These are phyloP conservation scores for Cricetomys ansorgei DNA, from an alignment of 2,113 vertebrate species.

Conservation along the genomic window DNA sequence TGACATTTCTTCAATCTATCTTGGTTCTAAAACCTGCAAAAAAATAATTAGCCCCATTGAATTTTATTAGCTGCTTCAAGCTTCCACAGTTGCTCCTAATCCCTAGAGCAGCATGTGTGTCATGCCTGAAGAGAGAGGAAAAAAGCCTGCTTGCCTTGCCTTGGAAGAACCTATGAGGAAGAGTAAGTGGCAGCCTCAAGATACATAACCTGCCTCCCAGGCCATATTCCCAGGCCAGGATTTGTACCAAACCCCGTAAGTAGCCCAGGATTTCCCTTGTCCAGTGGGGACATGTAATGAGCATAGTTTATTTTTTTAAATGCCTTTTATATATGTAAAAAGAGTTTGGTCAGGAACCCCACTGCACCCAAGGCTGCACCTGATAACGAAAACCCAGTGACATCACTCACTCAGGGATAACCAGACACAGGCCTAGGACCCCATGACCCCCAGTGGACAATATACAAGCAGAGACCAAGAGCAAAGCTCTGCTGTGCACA, in stretches of 20 bases:
- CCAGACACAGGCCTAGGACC: too few relatives aligned
- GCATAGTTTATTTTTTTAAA: too few relatives aligned
- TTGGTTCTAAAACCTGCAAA: neutral
- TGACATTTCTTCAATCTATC: neutral
- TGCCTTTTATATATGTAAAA: too few relatives aligned
- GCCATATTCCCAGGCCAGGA: neutral
- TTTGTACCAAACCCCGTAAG: neutral
- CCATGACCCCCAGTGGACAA: too few relatives aligned
- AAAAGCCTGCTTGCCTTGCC: neutral
- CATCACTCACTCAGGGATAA: too few relatives aligned
- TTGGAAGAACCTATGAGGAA: neutral
- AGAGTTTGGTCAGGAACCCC: too few relatives aligned
- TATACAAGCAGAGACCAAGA: too few relatives aligned
- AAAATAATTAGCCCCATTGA: neutral
- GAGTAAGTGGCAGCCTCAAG: neutral
- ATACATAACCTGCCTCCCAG: neutral
- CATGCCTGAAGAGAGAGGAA: neutral
- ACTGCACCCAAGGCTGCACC: too few relatives aligned
- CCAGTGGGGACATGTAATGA: accelerated
- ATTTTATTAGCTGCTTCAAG: constrained; percentile 42
- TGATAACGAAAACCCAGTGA: too few relatives aligned
- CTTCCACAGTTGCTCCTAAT: neutral
- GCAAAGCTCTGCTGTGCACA: too few relatives aligned
- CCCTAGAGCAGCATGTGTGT: neutral
- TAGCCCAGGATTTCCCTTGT: neutral